Evolutionary conservation across 2,888 invertebrate species (phyloP), one percentile per base, ranked within the genome.

Genomic region (Azorinus chamasolen): DNA sequence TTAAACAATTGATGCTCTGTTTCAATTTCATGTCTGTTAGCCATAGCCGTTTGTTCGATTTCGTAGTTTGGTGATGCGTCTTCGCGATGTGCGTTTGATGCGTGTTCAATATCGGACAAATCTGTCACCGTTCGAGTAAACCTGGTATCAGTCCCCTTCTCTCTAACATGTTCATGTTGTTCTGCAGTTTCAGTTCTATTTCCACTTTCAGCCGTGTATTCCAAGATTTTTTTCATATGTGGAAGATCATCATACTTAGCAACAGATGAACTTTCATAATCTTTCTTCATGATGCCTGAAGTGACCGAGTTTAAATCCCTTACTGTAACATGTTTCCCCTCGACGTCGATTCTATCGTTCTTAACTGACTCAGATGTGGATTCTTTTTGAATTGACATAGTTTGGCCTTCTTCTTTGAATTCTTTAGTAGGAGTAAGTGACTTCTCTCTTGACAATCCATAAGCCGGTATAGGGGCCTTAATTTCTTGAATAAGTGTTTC

Each of bases 241-340:
- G 72, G 63, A 6, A 77, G 45, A 32, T 63, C 22, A 25, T 77
- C 77, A 59, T 64, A 77, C 39, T 61, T 68, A 10, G 66, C 39
- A 5, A 58, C 55, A 16, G 37, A 16, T 24, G 24, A 14, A 5
- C 18, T 50, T 45, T 43, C 32, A 32, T 66, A 45, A 32, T 63
- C 72, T 45, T 68, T 45, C 14, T 24, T 39, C 22, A 77, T 58
- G n/a, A 77, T 43, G 22, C 58, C 63, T 8, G 68, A 55, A 6
- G 72, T 64, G 2, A 64, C 41, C 2, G 37, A 16, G 20, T 63
- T 53, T 6, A 77, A 59, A 50, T 77, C 77, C 18, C 59, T 37
- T n/a, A 77, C 48, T 37, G 55, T 77, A 54, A 77, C 58, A 10
- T 59, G 46, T 20, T 51, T 37, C 5, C 27, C 46, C 22, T 58